Evolutionary conservation across 2,888 invertebrate species (phyloP).

Genomic region (Trachelus stipa): DNA sequence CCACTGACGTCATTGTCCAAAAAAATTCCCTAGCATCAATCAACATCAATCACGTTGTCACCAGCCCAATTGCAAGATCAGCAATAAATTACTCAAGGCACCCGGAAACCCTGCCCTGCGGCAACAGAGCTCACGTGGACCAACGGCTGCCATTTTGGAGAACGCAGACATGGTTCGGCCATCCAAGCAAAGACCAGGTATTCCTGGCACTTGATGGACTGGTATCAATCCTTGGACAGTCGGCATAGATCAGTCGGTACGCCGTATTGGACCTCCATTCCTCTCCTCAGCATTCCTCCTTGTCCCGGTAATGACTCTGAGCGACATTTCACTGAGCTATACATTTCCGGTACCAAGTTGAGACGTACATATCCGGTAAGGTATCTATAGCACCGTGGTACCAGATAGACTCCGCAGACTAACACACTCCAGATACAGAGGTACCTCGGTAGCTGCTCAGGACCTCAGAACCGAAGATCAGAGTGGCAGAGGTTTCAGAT

Average conservation of each 20-base stretch:
- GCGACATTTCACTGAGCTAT: neutral
- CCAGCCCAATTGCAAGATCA: neutral
- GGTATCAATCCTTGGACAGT: slow-evolving; percentile 46
- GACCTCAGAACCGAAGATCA: neutral
- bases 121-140: neutral
- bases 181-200: slow-evolving; percentile 1
- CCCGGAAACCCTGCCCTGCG: neutral
- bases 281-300: slow-evolving; percentile 37
- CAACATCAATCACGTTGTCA: neutral
- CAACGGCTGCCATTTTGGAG: neutral
- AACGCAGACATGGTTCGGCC: slow-evolving; percentile 8
- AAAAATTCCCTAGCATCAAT: neutral
- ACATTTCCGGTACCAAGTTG: neutral
- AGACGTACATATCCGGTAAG: neutral
- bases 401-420: neutral
- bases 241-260: slow-evolving; percentile 50
- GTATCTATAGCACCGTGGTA: neutral
- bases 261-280: slow-evolving; percentile 32
- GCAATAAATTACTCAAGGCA: neutral
- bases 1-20: neutral
- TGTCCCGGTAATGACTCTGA: slow-evolving; percentile 43
- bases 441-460: neutral
- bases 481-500: slow-evolving; percentile 1
- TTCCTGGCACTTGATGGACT: slow-evolving; percentile 43
- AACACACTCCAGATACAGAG: neutral